phyloP scores from a whole-genome alignment of 2,797 vertebrate species.

The Aeoliscus strigatus region DNA sequence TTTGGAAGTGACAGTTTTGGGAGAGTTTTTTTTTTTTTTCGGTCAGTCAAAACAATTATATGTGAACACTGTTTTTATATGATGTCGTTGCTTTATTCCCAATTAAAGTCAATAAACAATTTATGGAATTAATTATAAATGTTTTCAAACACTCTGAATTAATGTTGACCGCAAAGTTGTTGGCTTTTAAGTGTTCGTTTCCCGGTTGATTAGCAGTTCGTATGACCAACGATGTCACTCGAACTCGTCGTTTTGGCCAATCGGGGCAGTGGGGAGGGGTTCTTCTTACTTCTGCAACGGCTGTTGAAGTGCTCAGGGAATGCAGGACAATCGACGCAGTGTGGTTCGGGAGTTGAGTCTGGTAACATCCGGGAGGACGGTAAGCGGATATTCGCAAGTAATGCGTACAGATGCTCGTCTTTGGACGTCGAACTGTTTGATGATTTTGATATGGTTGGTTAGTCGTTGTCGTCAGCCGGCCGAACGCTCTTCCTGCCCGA shows the following conservation, averaged over 20 bases:
- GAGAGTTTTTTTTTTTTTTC: slow-evolving; percentile 59
- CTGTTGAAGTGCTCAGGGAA: slow-evolving; percentile 14
- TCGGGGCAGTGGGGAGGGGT: slow-evolving; percentile 37
- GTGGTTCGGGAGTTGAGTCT: not conserved
- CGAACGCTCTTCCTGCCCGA: not conserved
- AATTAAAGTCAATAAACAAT: slow-evolving; percentile 77
- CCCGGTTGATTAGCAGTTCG: slow-evolving; percentile 4
- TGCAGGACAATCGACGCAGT: slow-evolving; percentile 33
- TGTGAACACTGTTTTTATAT: slow-evolving; percentile 77
- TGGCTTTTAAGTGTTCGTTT: fast-evolving
- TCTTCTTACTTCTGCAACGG: not conserved
- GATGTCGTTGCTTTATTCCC: slow-evolving; percentile 77
- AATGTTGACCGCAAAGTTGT: not conserved
- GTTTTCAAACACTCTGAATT: too few species aligned
- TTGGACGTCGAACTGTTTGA: fast-evolving
- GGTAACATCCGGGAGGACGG: slow-evolving; percentile 2
- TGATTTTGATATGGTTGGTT: fast-evolving
- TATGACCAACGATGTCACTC: slow-evolving; percentile 19
- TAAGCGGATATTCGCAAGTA: slow-evolving; percentile 3
- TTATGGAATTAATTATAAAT: too few species aligned
- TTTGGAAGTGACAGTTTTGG: slow-evolving; percentile 68
- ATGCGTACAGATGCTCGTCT: fast-evolving
- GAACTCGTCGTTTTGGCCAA: slow-evolving; percentile 27
- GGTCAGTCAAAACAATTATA: slow-evolving; percentile 61
- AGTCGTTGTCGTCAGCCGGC: fast-evolving